Evolutionary conservation across 2,113 vertebrate genomes (phyloP).

Genomic region (Sigmodon hispidus): DNA sequence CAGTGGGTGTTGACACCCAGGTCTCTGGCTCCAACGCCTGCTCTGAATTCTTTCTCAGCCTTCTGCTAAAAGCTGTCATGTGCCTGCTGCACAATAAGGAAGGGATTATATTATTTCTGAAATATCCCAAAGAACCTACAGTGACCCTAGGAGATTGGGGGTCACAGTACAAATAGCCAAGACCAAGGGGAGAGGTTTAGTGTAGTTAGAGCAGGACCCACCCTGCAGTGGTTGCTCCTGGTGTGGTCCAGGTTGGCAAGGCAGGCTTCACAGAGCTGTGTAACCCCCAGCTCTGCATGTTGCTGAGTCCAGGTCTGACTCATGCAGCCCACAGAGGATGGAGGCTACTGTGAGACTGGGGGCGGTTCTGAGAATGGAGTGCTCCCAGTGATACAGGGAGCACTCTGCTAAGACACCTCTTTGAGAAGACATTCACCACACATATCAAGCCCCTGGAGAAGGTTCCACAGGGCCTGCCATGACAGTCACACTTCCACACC

Average conservation of each 20-base stretch:
- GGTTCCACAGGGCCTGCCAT: not conserved
- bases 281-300: not conserved
- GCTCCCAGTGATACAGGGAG: not conserved
- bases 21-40: not conserved
- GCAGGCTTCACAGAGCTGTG: slow-evolving; percentile 31
- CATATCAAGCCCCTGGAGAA: not conserved
- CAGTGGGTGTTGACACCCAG: not conserved
- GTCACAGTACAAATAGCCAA: not conserved
- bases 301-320: not conserved
- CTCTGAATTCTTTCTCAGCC: not conserved
- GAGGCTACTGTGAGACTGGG: slow-evolving; percentile 22
- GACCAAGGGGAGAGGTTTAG: not conserved
- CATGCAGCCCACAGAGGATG: slow-evolving; percentile 17
- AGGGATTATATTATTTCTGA: not conserved
- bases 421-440: not conserved
- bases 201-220: not conserved
- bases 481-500: not conserved
- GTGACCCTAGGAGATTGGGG: not conserved
- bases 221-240: not conserved
- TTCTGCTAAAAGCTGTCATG: not conserved
- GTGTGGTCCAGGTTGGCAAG: not conserved
- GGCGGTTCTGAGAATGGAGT: not conserved
- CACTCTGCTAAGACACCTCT: slow-evolving; percentile 11
- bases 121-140: not conserved
- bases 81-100: not conserved